A percentile compares a stretch with the other conserved stretches of the same genome.
Evolutionary conservation across 2,113 vertebrate species (phyloP).

Genomic region (Uria lomvia): DNA sequence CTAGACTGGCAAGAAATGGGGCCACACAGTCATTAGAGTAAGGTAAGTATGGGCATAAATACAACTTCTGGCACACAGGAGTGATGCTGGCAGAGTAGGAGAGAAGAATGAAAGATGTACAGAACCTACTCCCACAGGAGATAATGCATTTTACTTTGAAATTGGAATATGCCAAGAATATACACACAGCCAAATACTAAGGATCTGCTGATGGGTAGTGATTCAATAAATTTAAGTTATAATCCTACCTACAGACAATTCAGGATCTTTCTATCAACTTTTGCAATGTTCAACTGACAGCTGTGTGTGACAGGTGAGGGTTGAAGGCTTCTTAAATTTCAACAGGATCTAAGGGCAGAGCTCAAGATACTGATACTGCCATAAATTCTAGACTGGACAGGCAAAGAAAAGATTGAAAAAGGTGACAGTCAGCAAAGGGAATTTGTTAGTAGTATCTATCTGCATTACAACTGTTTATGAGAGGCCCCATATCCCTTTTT

Average conservation of each 20-base stretch:
- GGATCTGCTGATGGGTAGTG: background rate
- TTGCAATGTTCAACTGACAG: background rate
- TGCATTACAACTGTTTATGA: background rate
- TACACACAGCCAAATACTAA: background rate
- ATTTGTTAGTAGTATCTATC: background rate
- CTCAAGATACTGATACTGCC: background rate
- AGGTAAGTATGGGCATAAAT: background rate
- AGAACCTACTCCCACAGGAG: background rate
- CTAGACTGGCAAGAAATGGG: background rate
- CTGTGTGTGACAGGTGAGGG: background rate
- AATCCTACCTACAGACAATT: background rate
- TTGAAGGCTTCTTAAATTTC: background rate
- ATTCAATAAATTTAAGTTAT: background rate
- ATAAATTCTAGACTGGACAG: background rate
- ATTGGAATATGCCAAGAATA: background rate
- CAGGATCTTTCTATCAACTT: background rate
- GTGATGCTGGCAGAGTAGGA: background rate
- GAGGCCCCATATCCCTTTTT: background rate
- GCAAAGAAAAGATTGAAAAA: background rate
- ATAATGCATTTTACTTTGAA: background rate
- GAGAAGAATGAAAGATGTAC: background rate
- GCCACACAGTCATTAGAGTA: background rate
- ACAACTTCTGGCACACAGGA: background rate
- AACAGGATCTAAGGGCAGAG: background rate
- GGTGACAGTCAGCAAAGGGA: background rate